Conservation (phyloP, 2,888 invertebrate genomes). For the Dioctria rufipes region DNA sequence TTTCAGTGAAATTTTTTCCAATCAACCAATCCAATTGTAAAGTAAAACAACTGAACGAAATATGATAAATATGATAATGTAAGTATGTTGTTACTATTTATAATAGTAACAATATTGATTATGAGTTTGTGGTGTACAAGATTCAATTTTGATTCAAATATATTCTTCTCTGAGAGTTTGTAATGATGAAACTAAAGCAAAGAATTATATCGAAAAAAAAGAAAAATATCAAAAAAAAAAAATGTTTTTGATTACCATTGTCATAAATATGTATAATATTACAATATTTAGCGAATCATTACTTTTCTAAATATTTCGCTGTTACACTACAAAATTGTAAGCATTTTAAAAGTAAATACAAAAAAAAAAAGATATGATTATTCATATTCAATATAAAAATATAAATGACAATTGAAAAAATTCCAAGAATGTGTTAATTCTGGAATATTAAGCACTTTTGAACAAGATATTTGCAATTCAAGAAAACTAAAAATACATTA, state of each 20-base stretch:
- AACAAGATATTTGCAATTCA: conserved; percentile 31
- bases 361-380: neutral
- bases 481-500: conserved; percentile 26
- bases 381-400: neutral
- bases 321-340: conserved; percentile 14
- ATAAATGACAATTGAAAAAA: neutral
- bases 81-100: neutral
- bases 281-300: neutral
- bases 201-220: neutral
- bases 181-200: neutral
- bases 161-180: neutral
- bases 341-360: conserved; percentile 18
- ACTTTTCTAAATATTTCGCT: neutral
- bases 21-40: conserved; percentile 45
- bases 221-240: neutral
- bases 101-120: too few relatives aligned
- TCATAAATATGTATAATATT: conserved; percentile 32
- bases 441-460: conserved; percentile 30
- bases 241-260: conserved; percentile 58
- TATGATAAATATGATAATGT: neutral
- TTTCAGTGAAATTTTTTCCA: conserved; percentile 21
- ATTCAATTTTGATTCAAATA: conserved; percentile 23
- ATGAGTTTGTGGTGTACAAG: neutral
- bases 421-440: conserved; percentile 12
- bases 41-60: conserved; percentile 52